These are phyloP conservation scores for Callionymus lyra DNA, from an alignment of 2,113 vertebrate genomes.

Conservation along the genomic window DNA sequence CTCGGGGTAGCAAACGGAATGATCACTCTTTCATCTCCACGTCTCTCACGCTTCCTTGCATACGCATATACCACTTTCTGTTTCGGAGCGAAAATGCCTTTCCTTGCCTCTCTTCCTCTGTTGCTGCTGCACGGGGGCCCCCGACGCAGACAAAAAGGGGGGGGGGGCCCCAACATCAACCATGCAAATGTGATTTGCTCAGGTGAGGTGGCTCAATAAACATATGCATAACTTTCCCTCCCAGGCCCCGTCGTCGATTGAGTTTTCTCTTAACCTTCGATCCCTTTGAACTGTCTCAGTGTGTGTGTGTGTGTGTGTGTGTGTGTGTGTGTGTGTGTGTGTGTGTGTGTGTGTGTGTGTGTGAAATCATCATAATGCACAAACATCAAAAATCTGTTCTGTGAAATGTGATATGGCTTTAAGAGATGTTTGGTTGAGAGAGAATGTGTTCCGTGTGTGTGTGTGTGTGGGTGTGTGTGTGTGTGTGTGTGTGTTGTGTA, in stretches of 20 bases:
- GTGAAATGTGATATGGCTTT: constrained; percentile 18
- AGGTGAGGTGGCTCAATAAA: constrained; percentile 33
- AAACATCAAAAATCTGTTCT: constrained; percentile 35
- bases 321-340: too few relatives aligned
- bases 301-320: constrained; percentile 15
- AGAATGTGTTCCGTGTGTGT: constrained; percentile 6
- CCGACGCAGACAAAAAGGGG: constrained; percentile 29
- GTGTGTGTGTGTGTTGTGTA: constrained; percentile 11
- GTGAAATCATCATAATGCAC: constrained; percentile 44
- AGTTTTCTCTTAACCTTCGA: constrained; percentile 33
- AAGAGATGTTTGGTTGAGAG: constrained; percentile 23
- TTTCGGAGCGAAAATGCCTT: constrained; percentile 25
- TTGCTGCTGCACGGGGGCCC: too few relatives aligned
- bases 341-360: too few relatives aligned
- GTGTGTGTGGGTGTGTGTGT: constrained; percentile 10
- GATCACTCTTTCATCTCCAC: constrained; percentile 60
- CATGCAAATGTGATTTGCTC: constrained; percentile 30
- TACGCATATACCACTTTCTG: constrained; percentile 32
- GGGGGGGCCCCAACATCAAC: constrained; percentile 7
- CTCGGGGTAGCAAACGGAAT: constrained; percentile 53
- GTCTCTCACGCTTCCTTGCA: constrained; percentile 45
- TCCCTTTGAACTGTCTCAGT: constrained; percentile 17
- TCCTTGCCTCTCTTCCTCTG: constrained; percentile 13
- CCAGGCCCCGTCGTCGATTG: constrained; percentile 29
- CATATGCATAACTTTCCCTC: constrained; percentile 39